Evolutionary conservation across 2,888 invertebrate genomes (phyloP), one percentile per base, ranked within the genome.

Genomic region (Campaea margaritaria): DNA sequence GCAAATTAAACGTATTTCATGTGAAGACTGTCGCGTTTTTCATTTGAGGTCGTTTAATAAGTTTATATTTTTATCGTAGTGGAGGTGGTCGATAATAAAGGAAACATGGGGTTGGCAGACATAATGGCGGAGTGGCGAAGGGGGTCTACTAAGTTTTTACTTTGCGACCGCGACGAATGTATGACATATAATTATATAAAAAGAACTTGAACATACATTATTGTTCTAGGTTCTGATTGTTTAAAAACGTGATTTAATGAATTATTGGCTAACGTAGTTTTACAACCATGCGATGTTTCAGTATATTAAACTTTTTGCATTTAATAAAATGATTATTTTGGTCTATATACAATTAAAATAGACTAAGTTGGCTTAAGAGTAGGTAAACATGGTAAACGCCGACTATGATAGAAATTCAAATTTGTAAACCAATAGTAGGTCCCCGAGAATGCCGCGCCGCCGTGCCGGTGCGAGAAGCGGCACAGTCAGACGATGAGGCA

Each of bases 401-500:
- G 21, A 21, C 21, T 5, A 21, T 21, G 21, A 2, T 21, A 3
- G 21, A 31, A 31, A 31, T 7, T 15, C 44, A n/a, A 14, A 15
- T 16, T 48, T n/a, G 38, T 13, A 14, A 47, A 36, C 13, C 39
- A 31, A 12, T 13, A 48, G 60, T 61, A 61, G 45, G 28, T 11
- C 45, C 51, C 51, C 45, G 31, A 41, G 61, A 48, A 55, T 53
- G 58, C 34, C 21, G 21, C 5, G 21, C 21, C 31, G 58, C 34
- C 21, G 21, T 21, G 21, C 21, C 31, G 31, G 47, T 45, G 27
- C 21, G 53, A 46, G 49, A 60, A 63, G 56, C 62, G 62, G 47
- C 49, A 49, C 58, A 28, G 61, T 54, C 72, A 75, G 76, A 74
- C 77, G 50, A 47, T 13, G 57, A 60, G 76, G 76, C 76, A 72